phyloP scores from a whole-genome alignment of 2,113 vertebrate genomes.

The Emberiza fucata region DNA sequence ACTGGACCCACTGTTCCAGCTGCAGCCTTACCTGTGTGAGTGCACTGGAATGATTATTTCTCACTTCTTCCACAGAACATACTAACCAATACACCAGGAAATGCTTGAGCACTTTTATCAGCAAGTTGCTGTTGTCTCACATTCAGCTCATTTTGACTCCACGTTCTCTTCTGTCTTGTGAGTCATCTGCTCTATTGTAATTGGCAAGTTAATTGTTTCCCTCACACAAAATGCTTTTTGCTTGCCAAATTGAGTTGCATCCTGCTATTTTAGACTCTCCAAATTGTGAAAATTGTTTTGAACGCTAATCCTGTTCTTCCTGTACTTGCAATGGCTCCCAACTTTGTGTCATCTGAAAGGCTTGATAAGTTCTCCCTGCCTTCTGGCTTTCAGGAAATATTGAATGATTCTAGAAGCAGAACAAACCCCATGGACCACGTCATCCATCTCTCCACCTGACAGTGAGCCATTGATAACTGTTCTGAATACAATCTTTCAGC shows the following conservation, averaged over 20 bases:
- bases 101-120: neutral
- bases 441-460: slow-evolving; percentile 11
- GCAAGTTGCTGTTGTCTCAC: neutral
- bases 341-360: neutral
- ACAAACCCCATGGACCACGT: neutral
- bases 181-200: slow-evolving; percentile 38
- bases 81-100: neutral
- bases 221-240: neutral
- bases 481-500: slow-evolving; percentile 13
- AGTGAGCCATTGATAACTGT: slow-evolving; percentile 16
- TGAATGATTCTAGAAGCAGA: neutral
- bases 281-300: slow-evolving; percentile 1
- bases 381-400: neutral
- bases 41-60: neutral
- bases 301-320: neutral
- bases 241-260: neutral
- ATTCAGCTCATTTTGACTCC: neutral
- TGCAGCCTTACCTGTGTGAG: neutral
- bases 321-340: neutral
- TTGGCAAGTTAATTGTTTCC: slow-evolving; percentile 27
- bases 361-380: neutral
- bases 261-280: neutral
- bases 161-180: neutral
- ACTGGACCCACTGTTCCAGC: rapidly evolving
- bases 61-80: neutral